Evolutionary conservation across 2,797 vertebrate genomes (phyloP).

Genomic region (Girardinus metallicus): DNA sequence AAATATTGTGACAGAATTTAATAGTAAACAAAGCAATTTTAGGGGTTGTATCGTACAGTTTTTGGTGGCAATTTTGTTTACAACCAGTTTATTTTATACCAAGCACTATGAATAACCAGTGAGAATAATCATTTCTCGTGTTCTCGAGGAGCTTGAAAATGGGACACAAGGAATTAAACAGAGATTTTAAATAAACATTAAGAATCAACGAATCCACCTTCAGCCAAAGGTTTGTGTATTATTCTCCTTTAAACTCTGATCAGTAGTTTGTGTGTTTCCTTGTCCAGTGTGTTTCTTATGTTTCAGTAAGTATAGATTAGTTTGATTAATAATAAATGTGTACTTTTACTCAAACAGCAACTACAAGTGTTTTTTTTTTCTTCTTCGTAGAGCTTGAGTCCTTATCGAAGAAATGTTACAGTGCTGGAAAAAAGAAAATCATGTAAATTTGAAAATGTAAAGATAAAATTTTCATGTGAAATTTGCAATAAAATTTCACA

Average conservation of each 20-base stretch:
- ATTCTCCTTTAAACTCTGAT: background rate
- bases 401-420: background rate
- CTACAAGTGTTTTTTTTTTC: background rate
- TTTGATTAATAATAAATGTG: background rate
- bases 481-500: background rate
- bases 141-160: background rate
- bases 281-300: background rate
- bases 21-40: slow-evolving; percentile 1
- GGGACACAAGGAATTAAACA: background rate
- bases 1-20: background rate
- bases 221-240: background rate
- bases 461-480: background rate
- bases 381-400: background rate
- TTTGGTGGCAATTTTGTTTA: background rate
- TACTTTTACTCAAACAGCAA: background rate
- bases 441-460: background rate
- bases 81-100: background rate
- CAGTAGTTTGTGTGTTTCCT: background rate
- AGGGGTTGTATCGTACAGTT: background rate
- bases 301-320: background rate
- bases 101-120: background rate
- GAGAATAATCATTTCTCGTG: background rate
- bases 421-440: background rate
- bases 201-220: background rate
- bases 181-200: background rate